A percentile compares a stretch with the other conserved stretches of the same genome.
These are phyloP conservation scores for Macrotis lagotis DNA, from an alignment of 2,113 vertebrate genomes.

Conservation along the genomic window DNA sequence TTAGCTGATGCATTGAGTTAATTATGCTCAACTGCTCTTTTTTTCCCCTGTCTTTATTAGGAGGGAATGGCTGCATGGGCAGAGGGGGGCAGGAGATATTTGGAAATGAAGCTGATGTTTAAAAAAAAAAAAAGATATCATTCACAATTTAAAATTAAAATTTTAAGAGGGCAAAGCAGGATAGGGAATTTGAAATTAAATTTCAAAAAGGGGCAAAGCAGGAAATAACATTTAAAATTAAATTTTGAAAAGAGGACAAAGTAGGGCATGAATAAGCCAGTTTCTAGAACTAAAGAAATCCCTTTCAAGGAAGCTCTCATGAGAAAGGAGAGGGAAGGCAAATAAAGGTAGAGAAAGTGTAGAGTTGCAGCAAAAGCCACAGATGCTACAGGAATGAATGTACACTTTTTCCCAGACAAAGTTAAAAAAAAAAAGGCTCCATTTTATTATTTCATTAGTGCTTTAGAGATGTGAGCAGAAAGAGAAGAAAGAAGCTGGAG, in stretches of 20 bases:
- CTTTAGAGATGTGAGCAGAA: not conserved
- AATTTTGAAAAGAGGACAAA: not conserved
- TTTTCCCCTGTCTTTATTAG: not conserved
- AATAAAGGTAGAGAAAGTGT: not conserved
- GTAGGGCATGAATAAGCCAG: not conserved
- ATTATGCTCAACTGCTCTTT: not conserved
- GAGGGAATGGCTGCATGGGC: not conserved
- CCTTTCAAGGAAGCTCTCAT: not conserved
- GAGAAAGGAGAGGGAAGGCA: not conserved
- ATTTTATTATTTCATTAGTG: not conserved
- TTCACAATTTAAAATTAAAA: not conserved
- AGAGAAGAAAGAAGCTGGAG: not conserved
- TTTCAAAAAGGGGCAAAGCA: not conserved
- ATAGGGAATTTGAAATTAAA: not conserved
- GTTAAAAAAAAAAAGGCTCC: not conserved
- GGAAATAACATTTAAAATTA: not conserved
- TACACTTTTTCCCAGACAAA: not conserved
- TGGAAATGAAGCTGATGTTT: not conserved
- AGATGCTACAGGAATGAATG: not conserved
- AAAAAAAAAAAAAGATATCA: not conserved
- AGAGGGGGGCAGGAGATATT: not conserved
- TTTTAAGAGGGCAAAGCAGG: not conserved
- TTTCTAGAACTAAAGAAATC: not conserved
- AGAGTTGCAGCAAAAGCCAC: not conserved
- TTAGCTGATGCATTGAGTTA: not conserved